A percentile compares a stretch with the other conserved stretches of the same genome.
Conservation (phyloP, 2,888 invertebrate species). For the Acanthococcus lagerstroemiae region DNA sequence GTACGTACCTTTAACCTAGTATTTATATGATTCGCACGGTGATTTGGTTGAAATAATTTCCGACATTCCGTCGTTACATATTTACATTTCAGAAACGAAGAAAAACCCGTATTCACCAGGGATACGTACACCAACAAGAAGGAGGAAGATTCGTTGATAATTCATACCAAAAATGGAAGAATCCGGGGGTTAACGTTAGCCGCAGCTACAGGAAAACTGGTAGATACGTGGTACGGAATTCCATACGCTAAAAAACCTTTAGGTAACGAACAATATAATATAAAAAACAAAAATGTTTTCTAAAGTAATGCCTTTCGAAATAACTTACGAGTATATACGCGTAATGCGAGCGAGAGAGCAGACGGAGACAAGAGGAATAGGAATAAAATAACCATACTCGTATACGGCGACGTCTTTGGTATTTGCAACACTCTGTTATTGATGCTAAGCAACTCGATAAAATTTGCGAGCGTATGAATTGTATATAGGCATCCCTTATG, state of each 20-base stretch:
- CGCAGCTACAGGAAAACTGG: conserved; percentile 64
- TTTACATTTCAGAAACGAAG: conserved; percentile 1
- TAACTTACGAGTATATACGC: neutral
- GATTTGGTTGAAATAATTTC: too few relatives aligned
- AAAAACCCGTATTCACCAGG: conserved; percentile 5
- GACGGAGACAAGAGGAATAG: too few relatives aligned
- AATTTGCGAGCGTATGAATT: too few relatives aligned
- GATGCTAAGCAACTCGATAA: too few relatives aligned
- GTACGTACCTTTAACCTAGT: too few relatives aligned
- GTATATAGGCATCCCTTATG: too few relatives aligned
- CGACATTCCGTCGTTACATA: too few relatives aligned
- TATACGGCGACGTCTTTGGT: too few relatives aligned
- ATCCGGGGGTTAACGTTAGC: conserved; percentile 63
- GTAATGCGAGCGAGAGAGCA: too few relatives aligned
- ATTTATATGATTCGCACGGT: too few relatives aligned
- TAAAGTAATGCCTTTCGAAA: neutral
- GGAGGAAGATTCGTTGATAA: conserved; percentile 45
- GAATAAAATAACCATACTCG: too few relatives aligned
- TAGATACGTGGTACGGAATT: conserved; percentile 75
- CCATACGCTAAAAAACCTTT: conserved; percentile 72
- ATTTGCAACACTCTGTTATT: too few relatives aligned
- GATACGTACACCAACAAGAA: conserved; percentile 20
- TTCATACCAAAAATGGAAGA: conserved; percentile 66
- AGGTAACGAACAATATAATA: conserved; percentile 41
- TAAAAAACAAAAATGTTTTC: neutral